phyloP scores from a whole-genome alignment of 2,797 vertebrate genomes.

The Euthynnus affinis region DNA sequence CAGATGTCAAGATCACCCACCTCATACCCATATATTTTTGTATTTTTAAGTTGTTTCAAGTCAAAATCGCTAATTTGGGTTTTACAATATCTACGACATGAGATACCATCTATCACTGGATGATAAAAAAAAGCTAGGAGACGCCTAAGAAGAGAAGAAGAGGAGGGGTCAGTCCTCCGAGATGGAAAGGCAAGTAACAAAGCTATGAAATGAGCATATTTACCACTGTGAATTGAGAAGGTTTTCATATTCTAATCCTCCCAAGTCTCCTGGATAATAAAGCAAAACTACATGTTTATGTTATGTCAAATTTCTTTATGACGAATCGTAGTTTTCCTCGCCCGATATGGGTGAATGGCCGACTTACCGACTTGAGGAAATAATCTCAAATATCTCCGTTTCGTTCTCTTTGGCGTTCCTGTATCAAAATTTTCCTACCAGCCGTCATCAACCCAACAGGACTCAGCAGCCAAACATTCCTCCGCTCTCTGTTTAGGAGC shows the following conservation, averaged over 20 bases:
- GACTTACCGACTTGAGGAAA: no score
- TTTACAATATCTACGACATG: not conserved
- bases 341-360: no score
- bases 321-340: no score
- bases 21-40: not conserved
- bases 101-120: not conserved
- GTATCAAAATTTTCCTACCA: no score
- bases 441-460: no score
- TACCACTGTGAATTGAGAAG: not conserved
- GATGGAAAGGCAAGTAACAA: no score
- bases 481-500: no score
- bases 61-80: not conserved
- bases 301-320: not conserved
- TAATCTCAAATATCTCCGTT: no score
- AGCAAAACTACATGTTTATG: not conserved
- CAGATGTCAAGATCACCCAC: not conserved
- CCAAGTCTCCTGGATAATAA: not conserved
- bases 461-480: no score
- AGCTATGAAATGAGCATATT: not conserved
- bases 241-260: not conserved
- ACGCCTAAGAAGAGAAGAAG: not conserved
- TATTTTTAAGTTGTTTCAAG: slow-evolving; percentile 9
- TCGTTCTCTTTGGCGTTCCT: no score
- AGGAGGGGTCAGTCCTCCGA: not conserved
- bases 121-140: not conserved